phyloP scores from a whole-genome alignment of 2,113 vertebrate species.

The Campylorhamphus procurvoides region DNA sequence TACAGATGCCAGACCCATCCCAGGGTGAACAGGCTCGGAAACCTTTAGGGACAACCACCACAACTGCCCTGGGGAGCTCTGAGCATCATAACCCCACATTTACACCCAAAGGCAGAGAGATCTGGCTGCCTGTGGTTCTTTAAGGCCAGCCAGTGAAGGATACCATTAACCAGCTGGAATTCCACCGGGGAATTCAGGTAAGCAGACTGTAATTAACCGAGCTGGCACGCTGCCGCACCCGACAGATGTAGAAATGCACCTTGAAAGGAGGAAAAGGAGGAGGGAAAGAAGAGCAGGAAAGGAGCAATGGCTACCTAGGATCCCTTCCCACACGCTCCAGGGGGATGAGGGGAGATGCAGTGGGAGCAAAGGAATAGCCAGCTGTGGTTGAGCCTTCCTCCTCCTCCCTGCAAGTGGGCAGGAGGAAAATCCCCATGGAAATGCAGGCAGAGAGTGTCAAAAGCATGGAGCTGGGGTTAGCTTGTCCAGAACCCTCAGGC shows the following conservation, averaged over 20 bases:
- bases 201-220: conserved; percentile 67
- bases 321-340: accelerated
- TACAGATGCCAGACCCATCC: not conserved
- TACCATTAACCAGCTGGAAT: conserved; percentile 22
- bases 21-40: accelerated
- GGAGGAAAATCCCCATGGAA: not conserved
- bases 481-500: not conserved
- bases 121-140: not conserved
- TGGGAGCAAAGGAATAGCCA: not conserved
- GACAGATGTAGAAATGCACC: conserved; percentile 66
- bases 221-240: conserved; percentile 45
- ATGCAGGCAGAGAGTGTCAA: not conserved
- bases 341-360: not conserved
- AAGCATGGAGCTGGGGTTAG: not conserved
- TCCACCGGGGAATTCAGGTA: conserved; percentile 57
- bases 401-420: not conserved
- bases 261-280: conserved; percentile 25
- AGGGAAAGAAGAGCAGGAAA: not conserved
- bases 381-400: not conserved
- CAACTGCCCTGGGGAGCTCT: accelerated
- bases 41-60: not conserved
- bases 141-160: conserved; percentile 39
- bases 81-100: not conserved
- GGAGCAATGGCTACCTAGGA: not conserved
- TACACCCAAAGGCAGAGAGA: not conserved